Conservation (phyloP, 2,888 invertebrate genomes). For the Lagria hirta region DNA sequence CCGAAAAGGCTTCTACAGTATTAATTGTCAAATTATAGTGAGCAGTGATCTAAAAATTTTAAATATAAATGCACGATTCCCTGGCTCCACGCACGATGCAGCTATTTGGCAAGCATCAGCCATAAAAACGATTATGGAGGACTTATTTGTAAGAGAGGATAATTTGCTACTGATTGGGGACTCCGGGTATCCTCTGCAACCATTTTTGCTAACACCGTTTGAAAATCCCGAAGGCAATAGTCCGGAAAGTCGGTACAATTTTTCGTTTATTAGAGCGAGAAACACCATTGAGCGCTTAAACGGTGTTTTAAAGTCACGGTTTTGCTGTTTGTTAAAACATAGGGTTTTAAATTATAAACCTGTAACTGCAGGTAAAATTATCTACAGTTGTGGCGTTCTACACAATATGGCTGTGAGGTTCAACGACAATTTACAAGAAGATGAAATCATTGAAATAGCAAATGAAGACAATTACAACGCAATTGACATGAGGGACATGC, state of each 20-base stretch:
- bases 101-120: slow-evolving; percentile 22
- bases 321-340: slow-evolving; percentile 24
- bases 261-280: background rate
- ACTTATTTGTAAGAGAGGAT: slow-evolving; percentile 8
- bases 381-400: slow-evolving; percentile 25
- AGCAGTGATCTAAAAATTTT: slow-evolving; percentile 9
- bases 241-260: slow-evolving; percentile 15
- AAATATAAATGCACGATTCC: slow-evolving; percentile 22
- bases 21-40: slow-evolving; percentile 6
- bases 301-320: slow-evolving; percentile 22
- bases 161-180: slow-evolving; percentile 14
- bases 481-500: background rate
- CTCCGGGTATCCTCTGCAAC: slow-evolving; percentile 15
- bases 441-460: too few relatives aligned
- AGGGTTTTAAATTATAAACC: slow-evolving; percentile 24
- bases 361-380: slow-evolving; percentile 17
- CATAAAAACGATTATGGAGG: slow-evolving; percentile 12
- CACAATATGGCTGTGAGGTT: slow-evolving; percentile 21
- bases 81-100: slow-evolving; percentile 20
- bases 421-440: too few relatives aligned
- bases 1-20: slow-evolving; percentile 15
- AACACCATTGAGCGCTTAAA: slow-evolving; percentile 13
- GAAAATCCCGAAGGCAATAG: slow-evolving; percentile 7
- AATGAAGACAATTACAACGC: too few relatives aligned
- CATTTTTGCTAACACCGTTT: slow-evolving; percentile 13